Percentiles rank a stretch among this genome's conserved stretches.
Evolutionary conservation across 2,113 vertebrate genomes (phyloP).

Genomic region (Phainopepla nitens): DNA sequence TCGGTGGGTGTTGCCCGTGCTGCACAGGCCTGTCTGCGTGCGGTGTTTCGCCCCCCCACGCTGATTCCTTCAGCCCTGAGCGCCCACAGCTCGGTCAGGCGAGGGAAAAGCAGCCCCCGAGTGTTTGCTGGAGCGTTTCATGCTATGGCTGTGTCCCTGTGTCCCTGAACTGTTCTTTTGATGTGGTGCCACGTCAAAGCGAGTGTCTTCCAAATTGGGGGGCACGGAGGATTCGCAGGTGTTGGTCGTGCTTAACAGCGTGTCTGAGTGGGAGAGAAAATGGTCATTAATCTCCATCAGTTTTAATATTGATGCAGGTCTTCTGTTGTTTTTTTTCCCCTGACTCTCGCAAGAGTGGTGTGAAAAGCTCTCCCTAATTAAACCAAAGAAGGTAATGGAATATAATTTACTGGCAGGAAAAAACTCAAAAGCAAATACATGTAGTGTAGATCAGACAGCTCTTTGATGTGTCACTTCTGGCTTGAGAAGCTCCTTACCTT

Average conservation of each 20-base stretch:
- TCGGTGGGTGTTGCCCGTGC: not conserved
- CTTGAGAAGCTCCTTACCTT: not conserved
- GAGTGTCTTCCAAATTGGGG: not conserved
- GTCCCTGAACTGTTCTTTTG: not conserved
- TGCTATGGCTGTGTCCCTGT: rapidly evolving
- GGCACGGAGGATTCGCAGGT: not conserved
- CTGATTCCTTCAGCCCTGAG: rapidly evolving
- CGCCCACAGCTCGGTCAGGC: too few relatives aligned
- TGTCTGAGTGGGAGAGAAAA: not conserved
- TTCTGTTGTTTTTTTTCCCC: not conserved
- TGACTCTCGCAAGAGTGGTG: not conserved
- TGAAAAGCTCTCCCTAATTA: not conserved
- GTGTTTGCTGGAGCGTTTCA: not conserved
- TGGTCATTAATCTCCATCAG: not conserved
- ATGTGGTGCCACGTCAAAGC: not conserved
- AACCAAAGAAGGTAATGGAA: not conserved
- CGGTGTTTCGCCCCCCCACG: not conserved
- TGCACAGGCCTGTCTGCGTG: not conserved
- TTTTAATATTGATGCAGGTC: not conserved
- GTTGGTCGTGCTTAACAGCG: not conserved
- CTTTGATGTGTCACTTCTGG: not conserved
- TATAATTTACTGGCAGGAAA: not conserved
- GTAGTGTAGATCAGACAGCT: not conserved
- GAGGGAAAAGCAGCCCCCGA: not conserved
- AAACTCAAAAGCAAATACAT: not conserved